Evolutionary conservation across 30 jellyfish, hydroid and myxozoan species (phyloP).

Genomic region (Phacellophora camtschatica): DNA sequence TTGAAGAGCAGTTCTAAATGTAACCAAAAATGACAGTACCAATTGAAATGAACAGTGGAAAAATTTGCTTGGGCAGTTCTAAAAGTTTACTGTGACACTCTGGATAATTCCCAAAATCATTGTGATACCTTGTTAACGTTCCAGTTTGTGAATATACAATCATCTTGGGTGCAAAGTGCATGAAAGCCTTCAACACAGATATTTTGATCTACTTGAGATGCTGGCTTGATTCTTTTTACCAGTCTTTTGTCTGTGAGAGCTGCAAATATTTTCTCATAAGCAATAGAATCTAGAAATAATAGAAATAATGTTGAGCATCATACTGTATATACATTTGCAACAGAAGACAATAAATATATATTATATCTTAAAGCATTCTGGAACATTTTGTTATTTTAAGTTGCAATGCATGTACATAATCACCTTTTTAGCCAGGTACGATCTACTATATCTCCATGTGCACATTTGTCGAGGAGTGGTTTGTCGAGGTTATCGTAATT

Average conservation of each 20-base stretch:
- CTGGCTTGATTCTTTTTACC: background rate
- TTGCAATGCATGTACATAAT: no score
- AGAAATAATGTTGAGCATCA: background rate
- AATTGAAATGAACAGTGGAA: no score
- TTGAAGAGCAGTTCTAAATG: no score
- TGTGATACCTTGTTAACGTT: slow-evolving; percentile 11
- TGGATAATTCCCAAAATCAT: no score
- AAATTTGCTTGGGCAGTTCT: no score
- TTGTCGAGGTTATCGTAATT: background rate
- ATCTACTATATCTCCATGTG: background rate
- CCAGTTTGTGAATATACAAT: slow-evolving; percentile 21
- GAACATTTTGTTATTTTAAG: no score
- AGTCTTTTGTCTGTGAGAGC: background rate
- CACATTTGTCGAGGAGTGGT: slow-evolving; percentile 6
- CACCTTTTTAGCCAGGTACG: slow-evolving; percentile 15
- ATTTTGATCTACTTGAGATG: slow-evolving; percentile 18
- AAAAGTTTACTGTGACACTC: no score
- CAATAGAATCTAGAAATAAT: background rate
- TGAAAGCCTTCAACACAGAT: slow-evolving; percentile 40
- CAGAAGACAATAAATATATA: background rate
- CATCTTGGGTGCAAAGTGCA: slow-evolving; percentile 41
- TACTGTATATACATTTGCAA: background rate
- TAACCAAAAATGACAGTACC: no score
- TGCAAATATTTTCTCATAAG: background rate
- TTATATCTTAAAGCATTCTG: background rate